Evolutionary conservation across 1,140 invertebrate genomes (phyloP).

Genomic region (Dreissena rostriformis): DNA sequence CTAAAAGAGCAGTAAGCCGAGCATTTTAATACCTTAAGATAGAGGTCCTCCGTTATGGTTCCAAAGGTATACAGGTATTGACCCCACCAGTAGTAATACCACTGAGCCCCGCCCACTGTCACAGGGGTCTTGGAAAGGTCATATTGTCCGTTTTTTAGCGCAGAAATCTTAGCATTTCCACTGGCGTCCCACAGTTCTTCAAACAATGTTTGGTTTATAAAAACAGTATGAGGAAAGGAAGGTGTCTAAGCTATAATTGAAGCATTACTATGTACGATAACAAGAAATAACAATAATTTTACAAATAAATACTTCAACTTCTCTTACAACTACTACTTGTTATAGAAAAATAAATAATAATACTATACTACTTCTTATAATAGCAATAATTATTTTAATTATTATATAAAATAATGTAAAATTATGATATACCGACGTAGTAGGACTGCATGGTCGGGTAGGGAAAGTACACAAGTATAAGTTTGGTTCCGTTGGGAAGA

Average conservation of each 20-base stretch:
- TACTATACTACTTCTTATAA: background rate
- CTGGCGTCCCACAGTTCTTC: slow-evolving; percentile 1
- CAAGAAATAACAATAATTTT: no score
- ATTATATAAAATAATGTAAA: background rate
- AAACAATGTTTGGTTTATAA: background rate
- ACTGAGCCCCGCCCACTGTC: background rate
- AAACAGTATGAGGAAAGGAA: background rate
- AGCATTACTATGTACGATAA: background rate
- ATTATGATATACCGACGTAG: slow-evolving; percentile 11
- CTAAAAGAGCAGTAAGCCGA: no score
- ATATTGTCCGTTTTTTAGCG: background rate
- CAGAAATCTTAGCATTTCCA: background rate
- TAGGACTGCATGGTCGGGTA: background rate
- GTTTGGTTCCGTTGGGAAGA: background rate
- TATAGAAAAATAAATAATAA: background rate
- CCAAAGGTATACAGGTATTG: background rate
- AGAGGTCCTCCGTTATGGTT: background rate
- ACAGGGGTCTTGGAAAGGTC: background rate
- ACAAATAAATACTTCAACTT: background rate
- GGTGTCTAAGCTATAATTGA: background rate
- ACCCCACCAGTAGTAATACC: background rate
- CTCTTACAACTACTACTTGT: background rate
- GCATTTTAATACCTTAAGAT: no score
- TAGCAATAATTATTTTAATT: background rate
- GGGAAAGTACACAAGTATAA: background rate